Percentiles rank a stretch among this genome's conserved stretches.
These are phyloP conservation scores for Leptodirus hochenwartii DNA, from an alignment of 2,888 invertebrate genomes.

Conservation along the genomic window DNA sequence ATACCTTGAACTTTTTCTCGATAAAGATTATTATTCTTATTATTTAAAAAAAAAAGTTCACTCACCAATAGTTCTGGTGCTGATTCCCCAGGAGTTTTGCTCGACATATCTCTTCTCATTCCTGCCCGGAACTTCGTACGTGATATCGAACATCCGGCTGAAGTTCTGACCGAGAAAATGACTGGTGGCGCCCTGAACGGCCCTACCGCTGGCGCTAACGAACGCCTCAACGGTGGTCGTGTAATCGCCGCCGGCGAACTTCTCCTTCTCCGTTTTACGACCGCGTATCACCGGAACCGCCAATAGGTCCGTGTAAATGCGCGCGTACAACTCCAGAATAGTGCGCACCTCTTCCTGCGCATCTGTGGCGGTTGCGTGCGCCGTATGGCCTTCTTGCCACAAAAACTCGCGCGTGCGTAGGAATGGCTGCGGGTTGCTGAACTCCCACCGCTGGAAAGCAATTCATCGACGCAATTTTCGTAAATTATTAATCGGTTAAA, in stretches of 20 bases:
- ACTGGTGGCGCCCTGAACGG: constrained; percentile 92
- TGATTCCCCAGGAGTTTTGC: constrained; percentile 98
- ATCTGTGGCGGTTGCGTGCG: constrained; percentile 66
- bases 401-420: constrained; percentile 94
- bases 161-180: constrained; percentile 99
- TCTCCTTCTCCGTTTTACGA: constrained; percentile 95
- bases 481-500: constrained; percentile 7
- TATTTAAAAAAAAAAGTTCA: constrained; percentile 3
- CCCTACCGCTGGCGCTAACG: constrained; percentile 83
- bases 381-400: constrained; percentile 99
- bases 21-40: not conserved
- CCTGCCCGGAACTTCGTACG: constrained; percentile 83
- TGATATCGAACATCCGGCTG: constrained; percentile 97
- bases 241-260: constrained; percentile 95
- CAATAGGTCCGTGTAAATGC: constrained; percentile 74
- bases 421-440: constrained; percentile 99
- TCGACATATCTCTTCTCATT: constrained; percentile 76
- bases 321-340: constrained; percentile 71
- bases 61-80: constrained; percentile 77
- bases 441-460: constrained; percentile 92
- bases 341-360: constrained; percentile 76
- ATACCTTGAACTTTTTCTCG: not conserved
- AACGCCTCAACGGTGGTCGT: constrained; percentile 96
- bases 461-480: too few species aligned
- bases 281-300: constrained; percentile 95